Percentiles rank a stretch among this genome's conserved stretches.
Conservation (phyloP, 2,797 vertebrate genomes). For the Gambusia yucatana region DNA sequence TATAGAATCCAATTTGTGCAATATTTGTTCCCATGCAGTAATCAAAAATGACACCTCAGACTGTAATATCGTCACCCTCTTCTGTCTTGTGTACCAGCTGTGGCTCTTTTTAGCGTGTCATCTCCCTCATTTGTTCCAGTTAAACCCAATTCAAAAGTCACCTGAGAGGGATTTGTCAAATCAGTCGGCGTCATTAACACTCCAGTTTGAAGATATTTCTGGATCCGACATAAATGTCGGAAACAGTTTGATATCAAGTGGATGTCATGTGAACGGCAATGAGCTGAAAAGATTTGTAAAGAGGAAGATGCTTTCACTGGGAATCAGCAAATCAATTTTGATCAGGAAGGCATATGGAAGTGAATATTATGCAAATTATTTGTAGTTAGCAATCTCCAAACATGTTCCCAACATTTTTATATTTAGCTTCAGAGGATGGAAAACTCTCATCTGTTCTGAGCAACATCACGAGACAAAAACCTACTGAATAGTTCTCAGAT, state of each 20-base stretch:
- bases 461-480: neutral
- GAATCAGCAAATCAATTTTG: neutral
- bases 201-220: neutral
- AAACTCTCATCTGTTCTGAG: neutral
- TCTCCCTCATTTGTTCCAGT: neutral
- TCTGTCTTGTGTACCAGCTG: neutral
- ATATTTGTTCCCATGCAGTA: neutral
- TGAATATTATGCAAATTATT: slow-evolving; percentile 10
- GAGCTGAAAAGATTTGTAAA: neutral
- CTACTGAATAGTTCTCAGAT: neutral
- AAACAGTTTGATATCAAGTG: neutral
- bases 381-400: neutral
- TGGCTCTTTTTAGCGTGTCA: neutral
- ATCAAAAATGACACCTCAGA: slow-evolving; percentile 8
- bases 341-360: slow-evolving; percentile 2
- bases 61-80: neutral
- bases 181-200: neutral
- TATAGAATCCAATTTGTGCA: slow-evolving; percentile 14
- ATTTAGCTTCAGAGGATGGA: neutral
- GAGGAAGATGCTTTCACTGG: neutral
- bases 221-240: neutral
- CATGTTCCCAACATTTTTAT: neutral
- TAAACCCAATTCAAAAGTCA: neutral
- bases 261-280: neutral
- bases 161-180: neutral